phyloP scores from a whole-genome alignment of 2,113 vertebrate species.

The Tretioscincus oriximinensis region DNA sequence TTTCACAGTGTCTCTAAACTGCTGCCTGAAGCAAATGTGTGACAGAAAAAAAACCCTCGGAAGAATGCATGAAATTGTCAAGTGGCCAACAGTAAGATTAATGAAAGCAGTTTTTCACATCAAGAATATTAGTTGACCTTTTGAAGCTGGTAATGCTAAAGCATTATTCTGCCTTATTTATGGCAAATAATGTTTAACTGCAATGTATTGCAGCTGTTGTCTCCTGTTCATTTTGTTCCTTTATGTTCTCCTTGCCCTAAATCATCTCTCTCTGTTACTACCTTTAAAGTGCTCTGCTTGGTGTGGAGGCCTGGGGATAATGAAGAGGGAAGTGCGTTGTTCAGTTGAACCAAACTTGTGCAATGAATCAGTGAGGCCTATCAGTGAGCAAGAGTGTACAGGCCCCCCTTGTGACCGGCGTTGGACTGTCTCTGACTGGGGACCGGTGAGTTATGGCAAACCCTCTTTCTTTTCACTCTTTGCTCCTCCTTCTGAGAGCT shows the following conservation, averaged over 20 bases:
- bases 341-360: slow-evolving; percentile 78
- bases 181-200: neutral
- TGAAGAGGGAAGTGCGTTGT: slow-evolving; percentile 83
- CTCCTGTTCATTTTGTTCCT: neutral
- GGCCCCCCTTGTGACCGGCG: slow-evolving; percentile 81
- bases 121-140: neutral
- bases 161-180: neutral
- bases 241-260: neutral
- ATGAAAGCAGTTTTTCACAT: neutral
- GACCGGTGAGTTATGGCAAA: slow-evolving; percentile 77
- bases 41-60: neutral
- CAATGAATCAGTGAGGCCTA: slow-evolving; percentile 73
- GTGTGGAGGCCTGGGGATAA: slow-evolving; percentile 74
- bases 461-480: rapidly evolving
- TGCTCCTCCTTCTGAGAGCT: rapidly evolving
- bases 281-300: slow-evolving; percentile 79
- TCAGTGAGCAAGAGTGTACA: slow-evolving; percentile 71
- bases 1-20: neutral
- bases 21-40: neutral
- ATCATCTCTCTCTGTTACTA: rapidly evolving
- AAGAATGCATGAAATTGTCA: neutral
- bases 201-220: neutral
- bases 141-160: neutral
- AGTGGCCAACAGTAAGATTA: neutral
- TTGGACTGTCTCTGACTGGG: slow-evolving; percentile 87